Percentiles rank a stretch among this genome's conserved stretches.
These are phyloP conservation scores for Perca flavescens DNA, from an alignment of 2,113 vertebrate species.

Conservation along the genomic window DNA sequence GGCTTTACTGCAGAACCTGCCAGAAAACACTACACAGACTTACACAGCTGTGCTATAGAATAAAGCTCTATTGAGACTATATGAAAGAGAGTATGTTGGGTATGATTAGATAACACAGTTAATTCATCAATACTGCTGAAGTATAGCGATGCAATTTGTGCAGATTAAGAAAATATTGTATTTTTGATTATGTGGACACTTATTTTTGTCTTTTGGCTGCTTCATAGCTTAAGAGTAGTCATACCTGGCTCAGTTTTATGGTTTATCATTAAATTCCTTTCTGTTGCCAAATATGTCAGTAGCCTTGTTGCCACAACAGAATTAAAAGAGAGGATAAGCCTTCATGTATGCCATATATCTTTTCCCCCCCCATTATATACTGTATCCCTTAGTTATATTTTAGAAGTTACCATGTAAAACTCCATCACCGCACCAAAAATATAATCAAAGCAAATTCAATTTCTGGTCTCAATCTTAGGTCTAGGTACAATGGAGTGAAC, in stretches of 20 bases:
- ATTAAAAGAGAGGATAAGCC: neutral
- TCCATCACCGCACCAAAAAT: neutral
- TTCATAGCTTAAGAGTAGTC: neutral
- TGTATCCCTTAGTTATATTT: neutral
- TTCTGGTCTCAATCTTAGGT: neutral
- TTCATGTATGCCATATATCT: neutral
- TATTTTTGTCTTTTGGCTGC: neutral
- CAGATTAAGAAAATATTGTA: neutral
- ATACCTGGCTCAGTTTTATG: neutral
- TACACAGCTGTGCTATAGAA: constrained; percentile 43
- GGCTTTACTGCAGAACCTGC: constrained; percentile 27
- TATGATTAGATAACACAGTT: neutral
- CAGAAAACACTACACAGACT: constrained; percentile 16
- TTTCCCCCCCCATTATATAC: neutral
- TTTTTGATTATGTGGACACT: neutral
- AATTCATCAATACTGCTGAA: neutral
- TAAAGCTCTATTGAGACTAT: neutral
- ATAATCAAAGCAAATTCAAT: neutral
- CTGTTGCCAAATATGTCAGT: neutral
- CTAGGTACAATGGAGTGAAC: neutral
- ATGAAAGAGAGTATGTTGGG: neutral
- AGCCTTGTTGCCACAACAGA: neutral
- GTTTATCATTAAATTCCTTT: neutral
- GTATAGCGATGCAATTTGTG: neutral
- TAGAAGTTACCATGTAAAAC: neutral